phyloP scores from a whole-genome alignment of 2,797 vertebrate genomes.

The Sciurus carolinensis region DNA sequence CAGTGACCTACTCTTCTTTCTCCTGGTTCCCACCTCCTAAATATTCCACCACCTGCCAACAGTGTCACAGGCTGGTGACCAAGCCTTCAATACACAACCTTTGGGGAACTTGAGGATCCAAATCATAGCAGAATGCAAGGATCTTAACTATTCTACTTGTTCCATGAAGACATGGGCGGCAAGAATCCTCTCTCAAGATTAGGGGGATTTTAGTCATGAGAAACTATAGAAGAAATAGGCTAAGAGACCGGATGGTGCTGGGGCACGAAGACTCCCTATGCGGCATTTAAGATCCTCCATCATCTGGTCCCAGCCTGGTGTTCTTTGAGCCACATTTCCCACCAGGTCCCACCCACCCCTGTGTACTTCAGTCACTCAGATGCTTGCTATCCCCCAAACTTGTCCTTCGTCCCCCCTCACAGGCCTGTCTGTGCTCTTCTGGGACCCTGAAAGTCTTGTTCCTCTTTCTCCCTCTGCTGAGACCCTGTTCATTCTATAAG shows the following conservation, averaged over 20 bases:
- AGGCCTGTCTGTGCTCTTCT: not conserved
- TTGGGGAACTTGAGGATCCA: not conserved
- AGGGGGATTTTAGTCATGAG: not conserved
- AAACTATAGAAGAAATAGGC: not conserved
- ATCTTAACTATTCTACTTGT: not conserved
- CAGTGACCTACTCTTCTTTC: not conserved
- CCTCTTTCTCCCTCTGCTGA: not conserved
- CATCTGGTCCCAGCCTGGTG: not conserved
- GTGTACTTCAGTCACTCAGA: not conserved
- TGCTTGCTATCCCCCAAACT: not conserved
- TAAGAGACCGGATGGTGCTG: not conserved
- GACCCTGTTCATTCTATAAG: not conserved
- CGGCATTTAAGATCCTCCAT: not conserved
- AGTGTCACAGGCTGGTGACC: not conserved
- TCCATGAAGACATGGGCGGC: not conserved
- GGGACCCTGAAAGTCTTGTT: not conserved
- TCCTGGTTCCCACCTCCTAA: not conserved
- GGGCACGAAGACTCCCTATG: not conserved
- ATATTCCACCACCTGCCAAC: not conserved
- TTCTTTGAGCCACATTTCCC: not conserved
- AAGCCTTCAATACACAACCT: not conserved
- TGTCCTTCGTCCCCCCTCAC: not conserved
- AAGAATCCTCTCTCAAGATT: not conserved
- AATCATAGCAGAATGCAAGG: not conserved
- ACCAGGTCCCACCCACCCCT: not conserved